Evolutionary conservation across 1,140 invertebrate genomes (phyloP).

Genomic region (Drosophila bifasciata): DNA sequence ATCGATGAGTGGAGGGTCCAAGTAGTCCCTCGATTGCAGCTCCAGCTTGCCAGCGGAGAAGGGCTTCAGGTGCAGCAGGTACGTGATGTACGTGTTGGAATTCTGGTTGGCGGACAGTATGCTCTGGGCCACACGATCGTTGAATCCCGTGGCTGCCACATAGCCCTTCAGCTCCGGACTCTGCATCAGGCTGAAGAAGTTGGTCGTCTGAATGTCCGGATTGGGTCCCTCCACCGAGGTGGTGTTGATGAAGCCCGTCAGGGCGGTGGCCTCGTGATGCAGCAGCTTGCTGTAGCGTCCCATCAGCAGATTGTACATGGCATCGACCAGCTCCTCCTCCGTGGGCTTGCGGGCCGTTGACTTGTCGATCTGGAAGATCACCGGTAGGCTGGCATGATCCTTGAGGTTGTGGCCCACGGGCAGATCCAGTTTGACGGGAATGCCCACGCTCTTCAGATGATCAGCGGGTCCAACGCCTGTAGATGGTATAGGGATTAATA

Average conservation of each 20-base stretch:
- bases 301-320: conserved; percentile 79
- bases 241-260: conserved; percentile 84
- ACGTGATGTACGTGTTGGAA: conserved; percentile 84
- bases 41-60: conserved; percentile 85
- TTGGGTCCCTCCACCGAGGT: conserved; percentile 74
- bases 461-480: conserved; percentile 84
- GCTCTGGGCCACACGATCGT: conserved; percentile 81
- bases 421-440: conserved; percentile 85
- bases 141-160: conserved; percentile 83
- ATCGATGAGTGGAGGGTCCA: conserved; percentile 89
- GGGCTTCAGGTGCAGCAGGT: conserved; percentile 85
- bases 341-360: conserved; percentile 74
- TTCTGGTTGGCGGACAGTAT: conserved; percentile 84
- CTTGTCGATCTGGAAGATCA: conserved; percentile 83
- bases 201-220: conserved; percentile 83
- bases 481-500: neutral
- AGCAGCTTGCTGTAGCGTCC: conserved; percentile 74
- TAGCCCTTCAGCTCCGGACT: conserved; percentile 74
- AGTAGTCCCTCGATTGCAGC: conserved; percentile 76
- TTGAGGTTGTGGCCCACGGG: conserved; percentile 90
- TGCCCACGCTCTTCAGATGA: conserved; percentile 84
- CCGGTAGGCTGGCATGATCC: conserved; percentile 85
- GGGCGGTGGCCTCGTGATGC: conserved; percentile 77
- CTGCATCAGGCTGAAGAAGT: conserved; percentile 80
- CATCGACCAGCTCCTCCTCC: conserved; percentile 78